Evolutionary conservation across 2,888 invertebrate genomes (phyloP), one percentile per base, ranked within the genome.

Genomic region (Aporophyla lueneburgensis): DNA sequence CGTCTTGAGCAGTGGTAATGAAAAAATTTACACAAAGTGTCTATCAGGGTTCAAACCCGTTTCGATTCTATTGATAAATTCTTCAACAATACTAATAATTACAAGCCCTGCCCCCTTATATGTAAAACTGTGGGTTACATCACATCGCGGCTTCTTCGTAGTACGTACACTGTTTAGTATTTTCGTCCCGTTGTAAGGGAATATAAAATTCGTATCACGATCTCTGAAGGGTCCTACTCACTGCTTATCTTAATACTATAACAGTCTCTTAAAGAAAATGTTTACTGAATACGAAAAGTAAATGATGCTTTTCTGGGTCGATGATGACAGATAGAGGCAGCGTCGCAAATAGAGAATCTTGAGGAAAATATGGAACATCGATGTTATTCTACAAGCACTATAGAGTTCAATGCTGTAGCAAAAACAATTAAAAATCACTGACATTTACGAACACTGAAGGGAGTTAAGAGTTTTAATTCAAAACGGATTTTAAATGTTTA

Each of bases 211-310:
- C 90, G 61, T 80, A 88, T 88, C 91, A 91, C 89, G 90, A 88
- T 83, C 86, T 84, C 78, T 84, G 80, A 83, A 87, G 80, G 80
- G 87, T 78, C 83, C 85, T 71, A 76, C 79, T 81, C 83, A 85
- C 85, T 86, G 85, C 85, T 92, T 90, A 90, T 90, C 87, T 89
- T 89, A 91, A 90, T 89, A 89, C 87, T 89, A 84, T 89, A 89
- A 87, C 88, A 88, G 88, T 81, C 85, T 86, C 86, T 87, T 87
- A 85, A 84, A 87, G 86, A 87, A 88, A 89, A 89, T 90, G 87
- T 90, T 87, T 84, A 87, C 89, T 81, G 89, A 89, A 90, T 89
- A 88, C 85, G 72, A 87, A 78, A 86, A 82, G 78, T 75, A 80
- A 79, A 80, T 77, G 65, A 74, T 77, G 73, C 69, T 58, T 78